A percentile compares a stretch with the other conserved stretches of the same genome.
These are phyloP conservation scores for Prosopocoilus inquinatus DNA, from an alignment of 2,888 invertebrate genomes.

Conservation along the genomic window DNA sequence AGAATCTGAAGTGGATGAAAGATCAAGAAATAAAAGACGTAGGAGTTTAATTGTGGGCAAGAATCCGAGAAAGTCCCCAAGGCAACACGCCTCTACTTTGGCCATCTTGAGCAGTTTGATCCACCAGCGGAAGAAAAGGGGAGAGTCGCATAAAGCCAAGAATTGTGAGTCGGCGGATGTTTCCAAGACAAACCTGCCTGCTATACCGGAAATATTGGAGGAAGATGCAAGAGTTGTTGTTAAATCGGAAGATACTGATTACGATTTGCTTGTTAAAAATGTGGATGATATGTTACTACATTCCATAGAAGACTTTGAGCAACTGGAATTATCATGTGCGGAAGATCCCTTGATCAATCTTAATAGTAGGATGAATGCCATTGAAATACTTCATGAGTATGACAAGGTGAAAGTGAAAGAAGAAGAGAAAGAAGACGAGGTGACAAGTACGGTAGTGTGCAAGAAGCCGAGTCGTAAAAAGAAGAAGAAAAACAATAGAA, in stretches of 20 bases:
- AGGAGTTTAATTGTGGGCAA: slow-evolving; percentile 43
- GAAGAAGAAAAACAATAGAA: slow-evolving; percentile 68
- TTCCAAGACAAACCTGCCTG: slow-evolving; percentile 35
- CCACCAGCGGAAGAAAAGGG: slow-evolving; percentile 54
- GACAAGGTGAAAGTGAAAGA: slow-evolving; percentile 38
- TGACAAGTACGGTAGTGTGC: slow-evolving; percentile 27
- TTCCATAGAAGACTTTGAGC: slow-evolving; percentile 26
- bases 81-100: slow-evolving; percentile 84
- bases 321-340: slow-evolving; percentile 13
- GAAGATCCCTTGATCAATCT: slow-evolving; percentile 7
- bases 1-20: slow-evolving; percentile 49
- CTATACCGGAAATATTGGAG: slow-evolving; percentile 22
- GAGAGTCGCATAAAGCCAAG: slow-evolving; percentile 46
- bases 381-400: slow-evolving; percentile 47
- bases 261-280: slow-evolving; percentile 46
- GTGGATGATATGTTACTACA: slow-evolving; percentile 51
- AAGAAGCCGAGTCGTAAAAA: slow-evolving; percentile 52
- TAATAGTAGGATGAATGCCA: slow-evolving; percentile 27
- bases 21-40: slow-evolving; percentile 23
- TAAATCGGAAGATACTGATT: slow-evolving; percentile 28
- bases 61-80: slow-evolving; percentile 78
- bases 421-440: slow-evolving; percentile 8
- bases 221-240: slow-evolving; percentile 44
- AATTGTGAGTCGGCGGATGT: background rate
- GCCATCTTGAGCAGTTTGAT: slow-evolving; percentile 74